Evolutionary conservation across 2,113 vertebrate species (phyloP).

Genomic region (Rhizomys pruinosus): DNA sequence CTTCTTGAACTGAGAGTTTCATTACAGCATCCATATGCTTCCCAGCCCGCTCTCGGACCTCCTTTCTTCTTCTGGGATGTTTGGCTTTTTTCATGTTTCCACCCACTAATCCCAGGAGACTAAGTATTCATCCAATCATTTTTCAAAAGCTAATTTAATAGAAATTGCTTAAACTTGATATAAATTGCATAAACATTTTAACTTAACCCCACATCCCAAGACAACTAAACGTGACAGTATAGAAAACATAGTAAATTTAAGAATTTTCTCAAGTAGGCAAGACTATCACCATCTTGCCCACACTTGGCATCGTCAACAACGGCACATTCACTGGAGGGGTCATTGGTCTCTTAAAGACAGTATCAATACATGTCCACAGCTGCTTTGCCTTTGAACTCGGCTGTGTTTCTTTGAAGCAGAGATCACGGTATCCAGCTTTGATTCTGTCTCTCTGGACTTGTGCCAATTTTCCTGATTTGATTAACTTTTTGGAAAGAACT

Average conservation of each 20-base stretch:
- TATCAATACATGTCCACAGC: neutral
- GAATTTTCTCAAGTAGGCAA: neutral
- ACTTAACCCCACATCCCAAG: neutral
- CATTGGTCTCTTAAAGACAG: neutral
- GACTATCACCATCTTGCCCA: neutral
- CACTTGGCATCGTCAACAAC: neutral
- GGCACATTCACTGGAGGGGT: neutral
- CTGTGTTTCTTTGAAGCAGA: constrained; percentile 62
- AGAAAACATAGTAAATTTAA: neutral
- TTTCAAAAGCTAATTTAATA: constrained; percentile 14
- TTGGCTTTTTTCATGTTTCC: constrained; percentile 55
- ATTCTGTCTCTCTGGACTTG: constrained; percentile 59
- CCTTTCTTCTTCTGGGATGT: constrained; percentile 54
- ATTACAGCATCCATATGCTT: constrained; percentile 73
- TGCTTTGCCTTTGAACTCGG: constrained; percentile 64
- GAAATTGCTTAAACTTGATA: constrained; percentile 55
- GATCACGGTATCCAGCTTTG: constrained; percentile 55
- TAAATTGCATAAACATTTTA: neutral
- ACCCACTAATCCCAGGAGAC: constrained; percentile 59
- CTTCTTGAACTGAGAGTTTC: constrained; percentile 56
- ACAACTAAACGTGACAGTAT: neutral
- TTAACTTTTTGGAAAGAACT: constrained; percentile 74
- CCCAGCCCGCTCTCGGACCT: constrained; percentile 63
- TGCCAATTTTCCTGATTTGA: constrained; percentile 75
- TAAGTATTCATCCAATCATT: constrained; percentile 26